phyloP scores from a whole-genome alignment of 2,888 invertebrate genomes.

The Ethmia dodecea region DNA sequence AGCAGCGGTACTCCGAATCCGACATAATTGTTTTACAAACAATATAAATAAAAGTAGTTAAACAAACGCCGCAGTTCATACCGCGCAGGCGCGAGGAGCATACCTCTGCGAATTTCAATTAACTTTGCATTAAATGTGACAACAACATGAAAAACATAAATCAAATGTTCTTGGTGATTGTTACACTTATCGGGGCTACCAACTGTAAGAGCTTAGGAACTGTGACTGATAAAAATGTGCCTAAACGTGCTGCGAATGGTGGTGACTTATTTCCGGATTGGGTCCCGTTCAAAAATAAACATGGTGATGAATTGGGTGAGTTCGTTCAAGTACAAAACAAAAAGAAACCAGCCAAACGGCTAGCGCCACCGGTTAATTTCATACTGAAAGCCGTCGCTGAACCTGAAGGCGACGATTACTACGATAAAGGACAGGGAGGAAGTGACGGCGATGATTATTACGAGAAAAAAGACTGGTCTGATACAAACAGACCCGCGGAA shows the following conservation, averaged over 20 bases:
- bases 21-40: constrained; percentile 63
- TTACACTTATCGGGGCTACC: not conserved
- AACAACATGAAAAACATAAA: constrained; percentile 22
- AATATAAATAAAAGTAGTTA: constrained; percentile 72
- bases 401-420: constrained; percentile 49
- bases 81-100: constrained; percentile 42
- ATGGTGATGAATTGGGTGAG: constrained; percentile 56
- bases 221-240: constrained; percentile 35
- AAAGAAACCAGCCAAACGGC: constrained; percentile 54
- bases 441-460: constrained; percentile 52
- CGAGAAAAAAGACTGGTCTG: constrained; percentile 65
- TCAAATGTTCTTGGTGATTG: not conserved
- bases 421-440: constrained; percentile 50
- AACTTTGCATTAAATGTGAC: constrained; percentile 20
- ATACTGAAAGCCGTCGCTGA: constrained; percentile 50
- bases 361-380: constrained; percentile 56
- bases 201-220: constrained; percentile 25
- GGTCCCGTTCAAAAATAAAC: constrained; percentile 68
- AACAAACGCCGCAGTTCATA: constrained; percentile 49
- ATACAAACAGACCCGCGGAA: constrained; percentile 35
- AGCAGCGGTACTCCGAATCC: constrained; percentile 31
- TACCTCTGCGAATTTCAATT: constrained; percentile 21
- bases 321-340: constrained; percentile 43
- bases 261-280: constrained; percentile 60
- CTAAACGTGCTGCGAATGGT: not conserved